Evolutionary conservation across 2,888 invertebrate genomes (phyloP).

Genomic region (Drosophila subsilvestris): DNA sequence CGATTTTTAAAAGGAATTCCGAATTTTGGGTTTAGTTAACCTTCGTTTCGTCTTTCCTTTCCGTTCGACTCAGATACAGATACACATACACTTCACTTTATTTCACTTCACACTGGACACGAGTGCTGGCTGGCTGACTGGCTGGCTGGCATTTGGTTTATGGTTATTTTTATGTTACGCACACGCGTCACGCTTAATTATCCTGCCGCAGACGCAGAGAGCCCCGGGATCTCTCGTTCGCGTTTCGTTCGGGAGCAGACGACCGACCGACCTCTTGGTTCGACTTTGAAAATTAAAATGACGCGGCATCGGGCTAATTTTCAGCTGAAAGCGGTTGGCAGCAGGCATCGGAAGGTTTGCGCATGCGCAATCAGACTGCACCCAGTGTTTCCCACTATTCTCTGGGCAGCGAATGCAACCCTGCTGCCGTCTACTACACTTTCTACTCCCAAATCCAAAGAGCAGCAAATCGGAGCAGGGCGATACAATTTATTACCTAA

Average conservation of each 20-base stretch:
- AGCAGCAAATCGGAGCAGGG: constrained; percentile 15
- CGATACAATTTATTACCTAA: constrained; percentile 13
- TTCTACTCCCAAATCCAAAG: constrained; percentile 3
- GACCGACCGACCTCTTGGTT: constrained; percentile 40
- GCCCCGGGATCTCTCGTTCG: constrained; percentile 34
- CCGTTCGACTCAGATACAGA: constrained; percentile 14
- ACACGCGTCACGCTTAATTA: constrained; percentile 80
- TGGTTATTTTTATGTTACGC: constrained; percentile 77
- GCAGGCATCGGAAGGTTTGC: constrained; percentile 34
- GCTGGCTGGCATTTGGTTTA: constrained; percentile 53
- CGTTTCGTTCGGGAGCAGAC: constrained; percentile 2
- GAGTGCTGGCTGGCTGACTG: neutral
- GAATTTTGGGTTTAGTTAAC: constrained; percentile 14
- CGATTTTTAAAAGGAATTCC: constrained; percentile 47
- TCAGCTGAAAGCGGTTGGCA: constrained; percentile 28
- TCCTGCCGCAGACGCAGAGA: constrained; percentile 56
- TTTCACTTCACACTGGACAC: constrained; percentile 43
- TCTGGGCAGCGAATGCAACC: constrained; percentile 26
- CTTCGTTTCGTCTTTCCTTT: constrained; percentile 20
- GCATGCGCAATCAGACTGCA: constrained; percentile 49
- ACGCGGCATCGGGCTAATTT: constrained; percentile 65
- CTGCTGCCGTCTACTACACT: constrained; percentile 23
- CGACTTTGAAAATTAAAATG: constrained; percentile 53
- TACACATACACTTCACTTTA: constrained; percentile 43
- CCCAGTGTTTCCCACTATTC: constrained; percentile 56